Conservation (phyloP, 2,888 invertebrate species). For the Cordilura impudica region DNA sequence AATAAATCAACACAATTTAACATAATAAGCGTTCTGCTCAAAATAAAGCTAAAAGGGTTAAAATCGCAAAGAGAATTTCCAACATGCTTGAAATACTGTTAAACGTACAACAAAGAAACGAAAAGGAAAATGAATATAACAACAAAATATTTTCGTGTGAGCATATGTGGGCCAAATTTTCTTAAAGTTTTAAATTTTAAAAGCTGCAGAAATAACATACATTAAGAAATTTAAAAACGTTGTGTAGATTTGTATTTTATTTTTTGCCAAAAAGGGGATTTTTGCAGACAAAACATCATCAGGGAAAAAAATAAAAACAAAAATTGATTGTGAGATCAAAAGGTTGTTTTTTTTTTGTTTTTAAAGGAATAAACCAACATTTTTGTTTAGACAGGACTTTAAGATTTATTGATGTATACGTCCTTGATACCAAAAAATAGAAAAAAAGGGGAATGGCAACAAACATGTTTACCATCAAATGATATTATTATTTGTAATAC, state of each 20-base stretch:
- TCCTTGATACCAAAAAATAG: conserved; percentile 13
- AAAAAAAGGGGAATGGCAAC: no score
- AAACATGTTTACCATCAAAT: conserved; percentile 42
- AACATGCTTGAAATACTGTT: not conserved
- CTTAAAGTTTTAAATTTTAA: not conserved
- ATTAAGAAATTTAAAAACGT: not conserved
- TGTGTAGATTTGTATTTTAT: not conserved
- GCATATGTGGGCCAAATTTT: conserved; percentile 18
- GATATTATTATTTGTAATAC: conserved; percentile 16
- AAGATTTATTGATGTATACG: conserved; percentile 64
- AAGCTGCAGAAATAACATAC: not conserved
- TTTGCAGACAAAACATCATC: conserved; percentile 24
- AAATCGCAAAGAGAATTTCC: not conserved
- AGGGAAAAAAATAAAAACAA: conserved; percentile 21
- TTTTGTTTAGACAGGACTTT: conserved; percentile 66
- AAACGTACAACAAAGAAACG: not conserved
- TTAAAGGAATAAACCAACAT: not conserved
- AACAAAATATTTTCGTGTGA: not conserved
- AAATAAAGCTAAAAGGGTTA: conserved; percentile 18
- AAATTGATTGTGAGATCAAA: conserved; percentile 64
- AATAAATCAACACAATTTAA: conserved; percentile 20
- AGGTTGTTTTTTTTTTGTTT: conserved; percentile 45
- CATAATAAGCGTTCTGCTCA: conserved; percentile 4
- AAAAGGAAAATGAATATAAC: not conserved
- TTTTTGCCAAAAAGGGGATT: conserved; percentile 13